Base-by-base conservation (phyloP, 1,140 invertebrate species). In the Lethrus apterus region DNA sequence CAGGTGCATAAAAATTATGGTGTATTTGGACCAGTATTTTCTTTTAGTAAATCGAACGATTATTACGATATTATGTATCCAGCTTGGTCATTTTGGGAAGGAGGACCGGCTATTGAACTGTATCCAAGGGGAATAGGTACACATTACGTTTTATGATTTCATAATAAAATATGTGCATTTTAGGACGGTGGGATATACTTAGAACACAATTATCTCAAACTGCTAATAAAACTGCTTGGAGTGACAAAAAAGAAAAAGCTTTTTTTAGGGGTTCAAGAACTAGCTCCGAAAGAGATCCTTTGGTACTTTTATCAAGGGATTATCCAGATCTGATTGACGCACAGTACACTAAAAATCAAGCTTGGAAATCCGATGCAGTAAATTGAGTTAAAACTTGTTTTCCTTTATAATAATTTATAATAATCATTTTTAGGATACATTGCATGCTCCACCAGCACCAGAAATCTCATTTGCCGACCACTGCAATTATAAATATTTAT, bases 41-140 rank as follows among this genome's bases (percentile, higher is more conserved):
- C 93, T 5, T 97, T 98, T 60, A 97, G 93, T 67, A 97, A 95
- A 79, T 88, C 83, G 10, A 60, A 67, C 34, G 80, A 90, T 11
- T 89, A 93, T 68, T 77, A 78, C 65, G 94, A 98, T 63, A 94
- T 98, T 46, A 89, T 86, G 76, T 98, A 96, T 73, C 94, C 94
- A 34, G 87, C 93, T 0, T 98, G 94, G 94, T 84, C 88, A 20
- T 98, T 98, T 70, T 96, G 93, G 93, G 89, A 92, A 71, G 93
- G 94, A 32, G 94, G 94, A 1, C 94, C 94, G 30, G 93, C 93
- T 2, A 95, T 97, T 52, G 81, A 83, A 32, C 68, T 95, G 4
- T 94, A 96, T 72, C 93, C 94, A 0, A 84, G 78, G 41, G 94
- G 94, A 24, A 78, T 98, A 42, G 93, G 64, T 65, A 51, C 44